These are phyloP conservation scores for Xiphophorus birchmanni DNA, from an alignment of 2,797 vertebrate genomes.

Conservation along the genomic window DNA sequence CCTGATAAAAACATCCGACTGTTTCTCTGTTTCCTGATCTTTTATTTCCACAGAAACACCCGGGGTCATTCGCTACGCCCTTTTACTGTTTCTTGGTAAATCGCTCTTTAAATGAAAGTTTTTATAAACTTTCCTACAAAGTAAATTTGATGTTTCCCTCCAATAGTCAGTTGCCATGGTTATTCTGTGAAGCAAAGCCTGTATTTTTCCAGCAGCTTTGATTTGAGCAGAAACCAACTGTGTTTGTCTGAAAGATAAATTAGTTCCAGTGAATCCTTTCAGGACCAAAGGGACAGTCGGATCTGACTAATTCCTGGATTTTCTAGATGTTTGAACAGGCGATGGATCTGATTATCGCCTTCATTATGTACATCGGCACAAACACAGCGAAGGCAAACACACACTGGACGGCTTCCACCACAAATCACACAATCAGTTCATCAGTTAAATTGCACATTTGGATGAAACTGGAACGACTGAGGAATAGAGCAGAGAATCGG, in stretches of 20 bases:
- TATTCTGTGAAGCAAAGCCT: background rate
- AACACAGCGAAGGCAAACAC: slow-evolving; percentile 13
- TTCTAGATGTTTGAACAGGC: background rate
- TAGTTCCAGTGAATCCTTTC: background rate
- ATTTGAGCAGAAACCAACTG: background rate
- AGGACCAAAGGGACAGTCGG: background rate
- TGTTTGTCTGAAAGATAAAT: background rate
- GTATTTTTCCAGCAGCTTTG: background rate
- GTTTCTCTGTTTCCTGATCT: no score
- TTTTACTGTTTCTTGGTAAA: background rate
- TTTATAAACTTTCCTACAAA: background rate
- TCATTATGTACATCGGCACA: background rate
- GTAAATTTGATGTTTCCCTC: background rate
- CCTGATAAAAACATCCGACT: no score
- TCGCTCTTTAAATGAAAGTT: background rate
- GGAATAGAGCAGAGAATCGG: slow-evolving; percentile 4
- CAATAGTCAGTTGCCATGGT: background rate
- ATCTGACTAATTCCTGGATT: slow-evolving; percentile 14
- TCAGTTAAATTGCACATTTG: slow-evolving; percentile 49
- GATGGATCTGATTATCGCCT: background rate
- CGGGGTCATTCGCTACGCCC: no score
- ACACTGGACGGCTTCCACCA: slow-evolving; percentile 2
- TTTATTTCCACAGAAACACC: no score
- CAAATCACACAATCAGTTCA: slow-evolving; percentile 46
- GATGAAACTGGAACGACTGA: slow-evolving; percentile 23